Evolutionary conservation across 1,140 invertebrate genomes (phyloP).

Genomic region (Planococcus citri): DNA sequence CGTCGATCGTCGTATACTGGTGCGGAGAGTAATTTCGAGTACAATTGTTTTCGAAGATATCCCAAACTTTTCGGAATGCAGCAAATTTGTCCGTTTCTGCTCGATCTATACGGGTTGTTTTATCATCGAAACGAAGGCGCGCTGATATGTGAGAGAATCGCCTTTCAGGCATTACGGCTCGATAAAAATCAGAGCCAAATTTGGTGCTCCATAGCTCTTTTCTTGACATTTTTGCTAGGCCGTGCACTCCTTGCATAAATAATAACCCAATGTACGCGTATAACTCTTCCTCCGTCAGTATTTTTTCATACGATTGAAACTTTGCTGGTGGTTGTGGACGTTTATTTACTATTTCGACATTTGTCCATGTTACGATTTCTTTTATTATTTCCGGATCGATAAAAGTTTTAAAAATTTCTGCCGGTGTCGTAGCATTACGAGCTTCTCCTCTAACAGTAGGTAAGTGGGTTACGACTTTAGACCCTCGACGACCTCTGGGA

Average conservation of each 20-base stretch:
- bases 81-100: conserved; percentile 31
- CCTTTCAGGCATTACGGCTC: conserved; percentile 27
- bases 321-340: not conserved
- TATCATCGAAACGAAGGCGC: conserved; percentile 32
- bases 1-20: conserved; percentile 33
- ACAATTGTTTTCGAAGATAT: conserved; percentile 24
- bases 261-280: conserved; percentile 23
- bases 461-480: conserved; percentile 12
- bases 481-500: not conserved
- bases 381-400: conserved; percentile 21
- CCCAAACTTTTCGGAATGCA: conserved; percentile 26
- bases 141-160: conserved; percentile 29
- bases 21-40: conserved; percentile 19
- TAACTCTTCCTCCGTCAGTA: conserved; percentile 24
- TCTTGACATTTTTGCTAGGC: conserved; percentile 26
- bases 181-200: conserved; percentile 27
- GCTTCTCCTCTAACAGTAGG: conserved; percentile 8
- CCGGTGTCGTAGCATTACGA: not conserved
- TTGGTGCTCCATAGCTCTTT: conserved; percentile 31
- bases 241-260: conserved; percentile 27
- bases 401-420: conserved; percentile 8
- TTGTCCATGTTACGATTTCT: conserved; percentile 22
- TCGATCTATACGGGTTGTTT: conserved; percentile 27
- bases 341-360: conserved; percentile 18
- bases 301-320: conserved; percentile 20